phyloP scores from a whole-genome alignment of 2,113 vertebrate species.

The Ardeotis arabs region DNA sequence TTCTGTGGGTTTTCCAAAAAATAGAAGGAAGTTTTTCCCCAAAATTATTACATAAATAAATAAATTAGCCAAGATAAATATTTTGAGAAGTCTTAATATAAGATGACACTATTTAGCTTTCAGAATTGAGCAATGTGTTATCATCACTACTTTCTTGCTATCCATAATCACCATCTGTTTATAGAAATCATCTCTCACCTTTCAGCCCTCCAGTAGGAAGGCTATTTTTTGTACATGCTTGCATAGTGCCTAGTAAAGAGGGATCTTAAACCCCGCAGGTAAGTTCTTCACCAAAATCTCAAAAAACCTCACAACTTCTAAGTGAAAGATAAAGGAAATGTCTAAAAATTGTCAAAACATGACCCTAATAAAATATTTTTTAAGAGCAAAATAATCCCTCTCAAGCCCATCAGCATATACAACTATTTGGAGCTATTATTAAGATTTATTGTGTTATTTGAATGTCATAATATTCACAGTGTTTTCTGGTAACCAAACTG shows the following conservation, averaged over 20 bases:
- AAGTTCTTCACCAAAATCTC: neutral
- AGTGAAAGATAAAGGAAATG: neutral
- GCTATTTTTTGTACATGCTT: neutral
- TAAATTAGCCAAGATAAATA: constrained; percentile 38
- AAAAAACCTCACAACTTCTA: neutral
- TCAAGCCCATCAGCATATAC: neutral
- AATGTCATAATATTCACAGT: neutral
- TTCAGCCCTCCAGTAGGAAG: neutral
- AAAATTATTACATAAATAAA: neutral
- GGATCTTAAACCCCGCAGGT: neutral
- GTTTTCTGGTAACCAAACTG: neutral
- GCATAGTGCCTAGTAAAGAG: neutral
- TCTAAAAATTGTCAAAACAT: neutral
- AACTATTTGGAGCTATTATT: neutral
- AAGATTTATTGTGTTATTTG: neutral
- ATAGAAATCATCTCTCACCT: neutral
- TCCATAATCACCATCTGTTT: neutral
- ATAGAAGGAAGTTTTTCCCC: neutral
- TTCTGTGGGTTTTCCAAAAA: neutral
- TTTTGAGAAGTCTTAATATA: neutral
- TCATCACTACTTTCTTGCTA: neutral
- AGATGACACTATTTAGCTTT: neutral
- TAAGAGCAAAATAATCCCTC: neutral
- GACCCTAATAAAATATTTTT: neutral
- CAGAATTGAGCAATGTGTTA: neutral